Evolutionary conservation across 2,888 invertebrate species (phyloP).

Genomic region (Troides aeacus): DNA sequence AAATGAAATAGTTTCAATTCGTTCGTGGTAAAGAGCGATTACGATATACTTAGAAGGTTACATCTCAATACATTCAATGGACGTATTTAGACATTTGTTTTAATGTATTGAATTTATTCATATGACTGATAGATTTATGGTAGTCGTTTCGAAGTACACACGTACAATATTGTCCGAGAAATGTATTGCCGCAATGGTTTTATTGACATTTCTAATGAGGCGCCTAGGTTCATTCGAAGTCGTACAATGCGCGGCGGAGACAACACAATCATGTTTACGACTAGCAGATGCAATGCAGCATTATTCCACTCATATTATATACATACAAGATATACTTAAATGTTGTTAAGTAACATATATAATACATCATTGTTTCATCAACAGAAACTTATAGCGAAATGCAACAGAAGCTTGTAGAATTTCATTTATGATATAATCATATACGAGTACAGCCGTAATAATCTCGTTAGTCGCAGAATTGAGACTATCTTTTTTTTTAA

Average conservation of each 20-base stretch:
- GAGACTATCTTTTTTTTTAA: not conserved
- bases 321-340: constrained; percentile 46
- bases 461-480: not conserved
- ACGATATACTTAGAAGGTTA: not conserved
- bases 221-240: constrained; percentile 43
- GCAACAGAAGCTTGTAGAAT: not conserved
- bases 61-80: constrained; percentile 11
- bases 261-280: constrained; percentile 57
- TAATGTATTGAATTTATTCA: constrained; percentile 26
- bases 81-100: constrained; percentile 25
- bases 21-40: not conserved
- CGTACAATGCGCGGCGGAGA: constrained; percentile 46
- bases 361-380: constrained; percentile 6
- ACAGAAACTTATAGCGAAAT: not conserved
- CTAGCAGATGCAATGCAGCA: constrained; percentile 32
- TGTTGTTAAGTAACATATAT: constrained; percentile 28
- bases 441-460: not conserved
- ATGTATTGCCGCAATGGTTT: constrained; percentile 14
- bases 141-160: constrained; percentile 14
- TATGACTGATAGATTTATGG: constrained; percentile 26
- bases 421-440: constrained; percentile 2
- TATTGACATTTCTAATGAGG: constrained; percentile 26
- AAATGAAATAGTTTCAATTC: not conserved
- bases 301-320: no score
- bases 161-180: constrained; percentile 13